Percentiles rank a stretch among this genome's conserved stretches.
These are phyloP conservation scores for Passerculus sandwichensis DNA, from an alignment of 2,797 vertebrate genomes.

Conservation along the genomic window DNA sequence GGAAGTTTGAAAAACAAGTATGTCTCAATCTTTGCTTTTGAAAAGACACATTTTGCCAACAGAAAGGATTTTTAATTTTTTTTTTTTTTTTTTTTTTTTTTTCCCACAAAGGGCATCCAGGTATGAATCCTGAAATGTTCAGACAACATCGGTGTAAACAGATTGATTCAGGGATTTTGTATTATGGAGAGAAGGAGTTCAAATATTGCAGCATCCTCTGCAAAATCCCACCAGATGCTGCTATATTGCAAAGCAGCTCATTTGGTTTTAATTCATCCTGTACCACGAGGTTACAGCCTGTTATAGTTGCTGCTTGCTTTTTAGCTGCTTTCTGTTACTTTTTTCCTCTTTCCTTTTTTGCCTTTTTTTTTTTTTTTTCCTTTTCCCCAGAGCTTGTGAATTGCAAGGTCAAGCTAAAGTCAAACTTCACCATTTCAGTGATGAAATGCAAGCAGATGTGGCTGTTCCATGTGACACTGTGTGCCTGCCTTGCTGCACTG, in stretches of 20 bases:
- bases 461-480: slow-evolving; percentile 52
- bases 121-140: neutral
- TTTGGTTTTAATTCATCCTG: slow-evolving; percentile 79
- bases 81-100: neutral
- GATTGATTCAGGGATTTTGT: neutral
- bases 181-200: neutral
- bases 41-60: neutral
- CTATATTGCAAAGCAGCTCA: slow-evolving; percentile 58
- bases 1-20: neutral
- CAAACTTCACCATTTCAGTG: slow-evolving; percentile 69
- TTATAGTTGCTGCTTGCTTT: slow-evolving; percentile 73
- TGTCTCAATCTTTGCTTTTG: neutral
- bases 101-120: slow-evolving; percentile 29
- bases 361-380: neutral
- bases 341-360: neutral
- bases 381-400: slow-evolving; percentile 58
- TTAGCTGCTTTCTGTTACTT: slow-evolving; percentile 65
- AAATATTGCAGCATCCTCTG: slow-evolving; percentile 3
- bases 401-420: slow-evolving; percentile 79
- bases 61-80: neutral
- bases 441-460: slow-evolving; percentile 81
- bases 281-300: slow-evolving; percentile 62
- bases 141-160: slow-evolving; percentile 2
- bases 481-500: neutral
- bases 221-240: slow-evolving; percentile 31